These are phyloP conservation scores for Monodelphis domestica DNA, from an alignment of 2,797 vertebrate genomes.

Conservation along the genomic window DNA sequence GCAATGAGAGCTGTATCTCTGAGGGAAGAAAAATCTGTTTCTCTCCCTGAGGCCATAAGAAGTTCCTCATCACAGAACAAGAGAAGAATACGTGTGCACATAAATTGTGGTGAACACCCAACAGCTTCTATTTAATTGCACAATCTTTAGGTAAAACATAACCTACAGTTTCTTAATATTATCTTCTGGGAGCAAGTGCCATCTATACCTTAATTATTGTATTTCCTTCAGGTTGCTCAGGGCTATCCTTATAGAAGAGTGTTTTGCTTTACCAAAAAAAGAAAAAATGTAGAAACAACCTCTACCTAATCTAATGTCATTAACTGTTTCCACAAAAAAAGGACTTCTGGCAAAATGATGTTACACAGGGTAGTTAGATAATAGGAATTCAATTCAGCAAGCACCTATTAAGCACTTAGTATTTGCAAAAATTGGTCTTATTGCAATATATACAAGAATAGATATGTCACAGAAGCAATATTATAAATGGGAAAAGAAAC, in stretches of 20 bases:
- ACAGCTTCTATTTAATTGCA: background rate
- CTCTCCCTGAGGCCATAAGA: background rate
- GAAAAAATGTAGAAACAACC: background rate
- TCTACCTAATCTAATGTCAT: background rate
- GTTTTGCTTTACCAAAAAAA: slow-evolving; percentile 27
- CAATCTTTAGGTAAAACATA: background rate
- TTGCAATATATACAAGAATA: background rate
- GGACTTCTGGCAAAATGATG: background rate
- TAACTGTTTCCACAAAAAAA: background rate
- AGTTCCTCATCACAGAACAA: background rate
- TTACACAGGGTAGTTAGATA: background rate
- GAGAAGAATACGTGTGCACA: background rate
- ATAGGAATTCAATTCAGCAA: background rate
- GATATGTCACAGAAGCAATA: background rate
- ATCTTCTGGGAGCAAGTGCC: background rate
- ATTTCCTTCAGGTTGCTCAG: background rate
- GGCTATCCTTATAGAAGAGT: background rate
- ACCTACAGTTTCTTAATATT: background rate
- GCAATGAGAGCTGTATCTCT: background rate
- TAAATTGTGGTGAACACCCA: background rate
- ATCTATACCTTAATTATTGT: background rate
- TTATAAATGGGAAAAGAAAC: background rate
- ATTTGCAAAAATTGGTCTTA: background rate
- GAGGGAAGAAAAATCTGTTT: background rate
- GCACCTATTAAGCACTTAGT: background rate